Conservation (phyloP, 2,113 vertebrate genomes). For the Dipodomys ordii region DNA sequence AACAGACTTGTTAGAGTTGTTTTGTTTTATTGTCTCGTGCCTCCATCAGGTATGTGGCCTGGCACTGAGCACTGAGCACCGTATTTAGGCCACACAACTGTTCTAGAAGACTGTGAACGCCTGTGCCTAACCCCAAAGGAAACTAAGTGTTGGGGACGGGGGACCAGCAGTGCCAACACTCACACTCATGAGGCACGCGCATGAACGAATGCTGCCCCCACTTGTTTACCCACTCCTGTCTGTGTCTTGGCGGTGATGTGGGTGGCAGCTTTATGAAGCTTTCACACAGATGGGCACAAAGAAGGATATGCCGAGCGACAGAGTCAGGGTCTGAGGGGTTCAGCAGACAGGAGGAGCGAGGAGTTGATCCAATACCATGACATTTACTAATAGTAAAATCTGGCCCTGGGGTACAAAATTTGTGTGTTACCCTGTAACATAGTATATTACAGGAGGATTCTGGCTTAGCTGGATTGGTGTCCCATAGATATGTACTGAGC, state of each 20-base stretch:
- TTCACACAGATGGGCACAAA: neutral
- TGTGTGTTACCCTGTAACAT: neutral
- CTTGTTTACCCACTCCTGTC: no score
- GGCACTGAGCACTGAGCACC: neutral
- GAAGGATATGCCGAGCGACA: neutral
- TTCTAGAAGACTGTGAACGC: neutral
- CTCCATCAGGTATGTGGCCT: neutral
- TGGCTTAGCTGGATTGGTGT: neutral
- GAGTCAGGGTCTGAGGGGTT: neutral
- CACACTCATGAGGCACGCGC: no score
- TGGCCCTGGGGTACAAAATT: neutral
- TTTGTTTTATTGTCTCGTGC: neutral
- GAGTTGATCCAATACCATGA: neutral
- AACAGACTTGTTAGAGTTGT: neutral
- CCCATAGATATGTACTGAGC: neutral
- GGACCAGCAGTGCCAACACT: neutral
- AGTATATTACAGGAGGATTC: neutral
- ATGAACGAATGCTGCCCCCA: no score
- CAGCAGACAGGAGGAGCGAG: neutral
- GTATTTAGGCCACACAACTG: neutral
- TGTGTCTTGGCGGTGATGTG: neutral
- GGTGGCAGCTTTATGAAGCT: neutral
- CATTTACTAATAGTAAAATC: neutral
- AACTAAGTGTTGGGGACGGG: neutral
- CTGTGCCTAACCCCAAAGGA: neutral